These are phyloP conservation scores for Fragum sueziense DNA, from an alignment of 2,888 invertebrate species.

Conservation along the genomic window DNA sequence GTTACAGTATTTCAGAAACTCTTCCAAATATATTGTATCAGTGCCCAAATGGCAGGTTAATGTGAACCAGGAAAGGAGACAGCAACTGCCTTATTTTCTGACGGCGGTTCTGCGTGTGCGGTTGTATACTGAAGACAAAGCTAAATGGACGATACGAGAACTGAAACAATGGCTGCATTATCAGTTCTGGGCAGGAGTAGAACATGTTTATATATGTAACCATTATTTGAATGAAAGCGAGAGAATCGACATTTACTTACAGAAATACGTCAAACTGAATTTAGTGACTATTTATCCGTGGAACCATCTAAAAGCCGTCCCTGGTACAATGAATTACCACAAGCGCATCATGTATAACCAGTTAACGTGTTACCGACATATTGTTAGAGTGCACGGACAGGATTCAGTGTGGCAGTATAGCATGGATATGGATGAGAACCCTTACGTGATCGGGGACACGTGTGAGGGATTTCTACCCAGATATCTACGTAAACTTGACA, in stretches of 20 bases:
- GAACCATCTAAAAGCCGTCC: slow-evolving; percentile 19
- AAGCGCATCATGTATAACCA: slow-evolving; percentile 1
- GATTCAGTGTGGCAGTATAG: slow-evolving; percentile 21
- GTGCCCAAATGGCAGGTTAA: slow-evolving; percentile 13
- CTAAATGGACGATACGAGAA: slow-evolving; percentile 27
- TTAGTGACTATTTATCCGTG: slow-evolving; percentile 16
- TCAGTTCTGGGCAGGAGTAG: slow-evolving; percentile 28
- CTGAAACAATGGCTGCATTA: slow-evolving; percentile 35
- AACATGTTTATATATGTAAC: slow-evolving; percentile 28
- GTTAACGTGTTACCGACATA: not conserved
- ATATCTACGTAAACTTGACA: not conserved
- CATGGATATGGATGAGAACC: slow-evolving; percentile 26
- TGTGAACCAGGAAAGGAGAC: not conserved
- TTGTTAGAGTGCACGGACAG: slow-evolving; percentile 3
- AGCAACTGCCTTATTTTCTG: slow-evolving; percentile 1
- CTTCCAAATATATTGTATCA: not conserved
- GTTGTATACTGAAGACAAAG: slow-evolving; percentile 24
- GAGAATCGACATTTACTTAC: slow-evolving; percentile 4
- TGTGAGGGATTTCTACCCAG: slow-evolving; percentile 12
- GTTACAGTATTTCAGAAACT: not conserved
- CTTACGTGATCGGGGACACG: not conserved
- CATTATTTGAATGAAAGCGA: slow-evolving; percentile 26
- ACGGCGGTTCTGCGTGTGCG: slow-evolving; percentile 28
- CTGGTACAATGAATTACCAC: not conserved
- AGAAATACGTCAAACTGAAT: slow-evolving; percentile 14